Evolutionary conservation across 1,140 invertebrate species (phyloP), one percentile per base, ranked within the genome.

Genomic region (Cecropterus lyciades): DNA sequence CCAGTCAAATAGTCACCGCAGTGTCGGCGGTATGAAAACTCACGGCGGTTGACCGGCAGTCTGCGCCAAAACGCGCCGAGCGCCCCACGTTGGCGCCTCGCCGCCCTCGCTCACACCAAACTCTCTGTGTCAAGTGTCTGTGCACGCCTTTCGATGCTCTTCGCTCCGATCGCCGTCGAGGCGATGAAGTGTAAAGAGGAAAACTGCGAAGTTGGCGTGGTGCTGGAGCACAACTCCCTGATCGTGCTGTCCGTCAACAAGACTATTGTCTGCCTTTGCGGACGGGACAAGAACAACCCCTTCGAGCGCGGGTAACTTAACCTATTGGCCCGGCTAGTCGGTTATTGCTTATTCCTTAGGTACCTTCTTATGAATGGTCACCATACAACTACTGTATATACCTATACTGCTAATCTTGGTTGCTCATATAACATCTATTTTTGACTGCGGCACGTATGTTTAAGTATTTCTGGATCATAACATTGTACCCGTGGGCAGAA

Each of bases 171-270:
- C 83, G 85, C 82, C 85, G 82, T 79, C 62, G 83, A 85, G 85
- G 87, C 89, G 91, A 93, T 93, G 92, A 92, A 92, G 92, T 93
- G 92, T 82, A 92, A 91, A 85, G 90, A 92, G 87, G 91, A 90
- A 81, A 93, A 92, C 74, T 93, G 92, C 79, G 92, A 93, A 81
- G 91, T 93, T 55, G 92, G 88, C 72, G 89, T 92, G 77, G 77
- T 93, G 69, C 84, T 91, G 57, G 92, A 92, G 71, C 89, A 86
- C 82, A 91, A 91, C 78, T 92, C 92, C 43, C 75, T 93, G 77
- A 93, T 93, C 67, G 89, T 93, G 57, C 80, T 93, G 63, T 88
- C 91, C 2, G 82, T 89, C 49, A 84, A 93, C 81, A 92, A 92
- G 82, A 90, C 91, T 57, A 93, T 93, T 71, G 83, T 93, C 78